Percentiles rank a stretch among this genome's conserved stretches.
These are phyloP conservation scores for Diarsia mendica DNA, from an alignment of 2,888 invertebrate genomes.

Conservation along the genomic window DNA sequence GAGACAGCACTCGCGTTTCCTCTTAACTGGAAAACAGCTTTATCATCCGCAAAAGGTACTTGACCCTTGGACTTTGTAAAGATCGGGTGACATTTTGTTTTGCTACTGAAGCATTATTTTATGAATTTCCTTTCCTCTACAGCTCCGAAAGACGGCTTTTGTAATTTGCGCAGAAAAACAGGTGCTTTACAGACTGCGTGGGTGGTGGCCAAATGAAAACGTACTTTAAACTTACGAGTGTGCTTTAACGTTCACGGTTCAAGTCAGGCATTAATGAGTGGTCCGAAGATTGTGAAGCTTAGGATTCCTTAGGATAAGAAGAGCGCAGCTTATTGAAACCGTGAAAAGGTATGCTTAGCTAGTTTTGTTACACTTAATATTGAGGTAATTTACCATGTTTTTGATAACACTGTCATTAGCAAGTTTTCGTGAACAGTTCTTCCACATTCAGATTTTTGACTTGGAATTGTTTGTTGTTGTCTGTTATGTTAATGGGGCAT, in stretches of 20 bases:
- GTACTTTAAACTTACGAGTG: slow-evolving; percentile 1
- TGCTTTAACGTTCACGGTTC: slow-evolving; percentile 37
- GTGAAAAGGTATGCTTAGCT: not conserved
- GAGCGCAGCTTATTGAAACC: not conserved
- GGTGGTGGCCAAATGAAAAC: slow-evolving; percentile 44
- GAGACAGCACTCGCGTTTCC: no score
- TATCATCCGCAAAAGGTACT: slow-evolving; percentile 39
- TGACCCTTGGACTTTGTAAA: slow-evolving; percentile 18
- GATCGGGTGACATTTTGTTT: slow-evolving; percentile 37
- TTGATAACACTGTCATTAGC: not conserved
- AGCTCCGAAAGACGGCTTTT: slow-evolving; percentile 36
- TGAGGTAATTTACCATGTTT: not conserved
- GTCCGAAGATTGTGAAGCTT: slow-evolving; percentile 67
- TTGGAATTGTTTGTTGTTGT: no score
- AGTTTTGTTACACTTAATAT: not conserved
- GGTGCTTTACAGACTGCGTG: slow-evolving; percentile 8
- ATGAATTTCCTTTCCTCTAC: slow-evolving; percentile 25
- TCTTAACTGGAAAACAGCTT: slow-evolving; percentile 47
- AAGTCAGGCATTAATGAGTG: slow-evolving; percentile 60
- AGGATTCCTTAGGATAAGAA: not conserved
- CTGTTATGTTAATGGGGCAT: no score
- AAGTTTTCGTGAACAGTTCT: not conserved
- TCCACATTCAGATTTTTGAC: no score
- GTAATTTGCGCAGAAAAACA: slow-evolving; percentile 10
- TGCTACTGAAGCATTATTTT: slow-evolving; percentile 28